These are phyloP conservation scores for Corythaixoides concolor DNA, from an alignment of 2,113 vertebrate genomes.

Conservation along the genomic window DNA sequence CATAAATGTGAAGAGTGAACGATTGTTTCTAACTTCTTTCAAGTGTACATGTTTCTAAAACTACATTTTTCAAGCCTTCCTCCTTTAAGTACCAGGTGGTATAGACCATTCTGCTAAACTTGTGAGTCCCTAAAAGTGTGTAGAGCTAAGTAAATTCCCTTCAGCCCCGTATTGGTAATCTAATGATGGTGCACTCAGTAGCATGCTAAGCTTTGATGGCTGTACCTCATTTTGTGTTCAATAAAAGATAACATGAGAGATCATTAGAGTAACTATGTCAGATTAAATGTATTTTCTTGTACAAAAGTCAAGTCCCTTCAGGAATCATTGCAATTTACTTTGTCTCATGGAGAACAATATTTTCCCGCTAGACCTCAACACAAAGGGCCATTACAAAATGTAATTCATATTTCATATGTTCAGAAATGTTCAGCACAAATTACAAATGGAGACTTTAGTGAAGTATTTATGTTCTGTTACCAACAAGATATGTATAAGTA, in stretches of 20 bases:
- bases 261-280: slow-evolving; percentile 81
- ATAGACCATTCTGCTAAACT: neutral
- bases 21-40: neutral
- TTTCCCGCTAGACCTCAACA: slow-evolving; percentile 77
- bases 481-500: slow-evolving; percentile 90
- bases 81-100: neutral
- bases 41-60: neutral
- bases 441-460: slow-evolving; percentile 90
- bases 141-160: slow-evolving; percentile 26
- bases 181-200: slow-evolving; percentile 33
- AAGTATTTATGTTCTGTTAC: slow-evolving; percentile 92
- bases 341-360: slow-evolving; percentile 79
- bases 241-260: slow-evolving; percentile 79
- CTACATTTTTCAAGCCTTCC: neutral
- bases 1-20: neutral
- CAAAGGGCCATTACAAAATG: slow-evolving; percentile 88
- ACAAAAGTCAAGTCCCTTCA: slow-evolving; percentile 75
- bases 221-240: slow-evolving; percentile 73
- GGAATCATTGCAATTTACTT: slow-evolving; percentile 86
- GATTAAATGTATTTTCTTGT: slow-evolving; percentile 82
- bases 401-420: slow-evolving; percentile 95
- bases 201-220: slow-evolving; percentile 49
- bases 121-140: slow-evolving; percentile 12
- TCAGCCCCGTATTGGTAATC: neutral
- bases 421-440: slow-evolving; percentile 79